These are phyloP conservation scores for Drosophila neotestacea DNA, from an alignment of 2,888 invertebrate genomes.

Conservation along the genomic window DNA sequence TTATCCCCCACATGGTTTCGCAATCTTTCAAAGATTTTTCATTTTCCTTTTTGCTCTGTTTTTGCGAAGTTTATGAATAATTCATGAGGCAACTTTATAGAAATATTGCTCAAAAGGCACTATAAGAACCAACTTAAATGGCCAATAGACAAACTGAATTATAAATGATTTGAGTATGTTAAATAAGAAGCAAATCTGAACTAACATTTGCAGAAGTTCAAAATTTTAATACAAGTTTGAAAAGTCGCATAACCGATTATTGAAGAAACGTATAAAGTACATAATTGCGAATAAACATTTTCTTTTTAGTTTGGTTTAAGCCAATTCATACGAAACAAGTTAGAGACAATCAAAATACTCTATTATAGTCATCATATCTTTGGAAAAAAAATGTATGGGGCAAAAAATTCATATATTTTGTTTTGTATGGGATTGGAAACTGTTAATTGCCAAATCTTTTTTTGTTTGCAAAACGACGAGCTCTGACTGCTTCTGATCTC, in stretches of 20 bases:
- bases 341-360: too few relatives aligned
- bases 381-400: too few relatives aligned
- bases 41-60: constrained; percentile 33
- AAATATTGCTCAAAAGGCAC: constrained; percentile 54
- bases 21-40: constrained; percentile 43
- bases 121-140: constrained; percentile 43
- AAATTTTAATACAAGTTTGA: not conserved
- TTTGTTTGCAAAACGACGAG: too few relatives aligned
- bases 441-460: too few relatives aligned
- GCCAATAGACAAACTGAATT: constrained; percentile 30
- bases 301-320: too few relatives aligned
- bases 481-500: too few relatives aligned
- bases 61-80: constrained; percentile 61
- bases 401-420: too few relatives aligned
- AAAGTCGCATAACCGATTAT: not conserved
- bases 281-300: too few relatives aligned
- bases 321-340: too few relatives aligned
- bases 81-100: constrained; percentile 67
- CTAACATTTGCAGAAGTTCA: not conserved
- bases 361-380: too few relatives aligned
- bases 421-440: too few relatives aligned
- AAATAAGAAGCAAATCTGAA: constrained; percentile 8
- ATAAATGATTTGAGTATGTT: constrained; percentile 35
- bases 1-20: constrained; percentile 22
- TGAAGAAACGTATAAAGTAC: too few relatives aligned